Conservation (phyloP, 2,113 vertebrate genomes). For the Nothoprocta pentlandii region DNA sequence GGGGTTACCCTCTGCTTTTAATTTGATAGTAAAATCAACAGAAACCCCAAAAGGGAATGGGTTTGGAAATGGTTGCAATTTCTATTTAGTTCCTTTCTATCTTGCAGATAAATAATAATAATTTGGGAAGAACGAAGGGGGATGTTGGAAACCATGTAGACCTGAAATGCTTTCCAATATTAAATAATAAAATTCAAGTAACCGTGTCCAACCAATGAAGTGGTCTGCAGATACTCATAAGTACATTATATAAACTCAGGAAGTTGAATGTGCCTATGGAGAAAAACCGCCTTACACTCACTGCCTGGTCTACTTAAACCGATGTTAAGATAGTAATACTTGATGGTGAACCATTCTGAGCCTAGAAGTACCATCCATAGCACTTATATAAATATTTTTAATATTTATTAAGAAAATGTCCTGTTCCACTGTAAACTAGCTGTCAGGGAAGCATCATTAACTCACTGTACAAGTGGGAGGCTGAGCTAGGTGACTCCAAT, state of each 20-base stretch:
- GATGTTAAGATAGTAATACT: neutral
- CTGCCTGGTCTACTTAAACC: neutral
- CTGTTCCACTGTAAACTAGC: neutral
- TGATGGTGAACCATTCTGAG: neutral
- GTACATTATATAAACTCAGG: neutral
- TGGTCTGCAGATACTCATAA: neutral
- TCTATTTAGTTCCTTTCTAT: slow-evolving; percentile 22
- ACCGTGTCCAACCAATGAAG: neutral
- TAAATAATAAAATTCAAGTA: slow-evolving; percentile 21
- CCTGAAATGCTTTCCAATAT: neutral
- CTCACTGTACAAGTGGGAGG: neutral
- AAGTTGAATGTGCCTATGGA: neutral
- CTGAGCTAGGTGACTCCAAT: neutral
- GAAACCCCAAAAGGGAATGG: neutral
- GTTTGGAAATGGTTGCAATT: neutral
- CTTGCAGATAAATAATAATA: slow-evolving; percentile 38
- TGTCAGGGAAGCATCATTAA: neutral
- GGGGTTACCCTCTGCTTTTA: neutral
- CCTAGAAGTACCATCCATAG: neutral
- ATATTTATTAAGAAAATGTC: neutral
- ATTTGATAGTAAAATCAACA: neutral
- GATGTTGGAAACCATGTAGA: neutral
- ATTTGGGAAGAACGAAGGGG: neutral
- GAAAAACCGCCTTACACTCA: neutral
- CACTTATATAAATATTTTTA: neutral